phyloP scores from a whole-genome alignment of 1,140 invertebrate genomes.

The Drosophila suzukii region DNA sequence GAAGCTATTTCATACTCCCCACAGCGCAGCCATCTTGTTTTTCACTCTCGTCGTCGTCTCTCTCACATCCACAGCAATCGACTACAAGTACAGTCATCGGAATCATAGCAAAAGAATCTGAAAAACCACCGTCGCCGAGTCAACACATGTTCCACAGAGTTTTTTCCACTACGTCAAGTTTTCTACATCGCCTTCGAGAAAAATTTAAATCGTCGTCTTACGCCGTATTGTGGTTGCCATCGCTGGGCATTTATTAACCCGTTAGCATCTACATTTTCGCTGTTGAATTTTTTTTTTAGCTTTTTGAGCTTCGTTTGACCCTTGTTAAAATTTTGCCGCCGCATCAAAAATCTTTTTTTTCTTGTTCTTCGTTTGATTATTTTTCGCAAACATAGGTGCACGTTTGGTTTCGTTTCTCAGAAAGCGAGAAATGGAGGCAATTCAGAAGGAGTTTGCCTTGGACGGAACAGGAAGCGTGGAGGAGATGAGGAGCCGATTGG shows the following conservation, averaged over 20 bases:
- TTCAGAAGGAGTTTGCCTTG: neutral
- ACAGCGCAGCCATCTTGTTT: neutral
- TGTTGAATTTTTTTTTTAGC: no score
- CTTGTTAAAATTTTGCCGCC: no score
- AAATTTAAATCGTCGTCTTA: no score
- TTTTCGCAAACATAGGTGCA: neutral
- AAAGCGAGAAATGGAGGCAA: neutral
- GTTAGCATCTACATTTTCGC: no score
- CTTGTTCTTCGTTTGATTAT: neutral
- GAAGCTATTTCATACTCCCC: neutral
- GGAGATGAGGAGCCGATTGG: constrained; percentile 1
- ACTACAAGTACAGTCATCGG: neutral
- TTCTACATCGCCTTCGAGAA: no score
- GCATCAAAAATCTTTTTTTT: no score
- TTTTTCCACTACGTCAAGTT: no score
- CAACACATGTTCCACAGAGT: no score
- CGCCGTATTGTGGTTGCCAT: no score
- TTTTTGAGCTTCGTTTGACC: no score
- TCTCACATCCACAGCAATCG: neutral
- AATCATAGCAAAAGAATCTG: neutral
- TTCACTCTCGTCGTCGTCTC: neutral
- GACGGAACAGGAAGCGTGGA: neutral
- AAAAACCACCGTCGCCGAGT: no score
- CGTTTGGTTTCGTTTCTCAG: neutral
- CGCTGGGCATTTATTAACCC: no score